Evolutionary conservation across 2,113 vertebrate genomes (phyloP).

Genomic region (Mormyrus iriodes): DNA sequence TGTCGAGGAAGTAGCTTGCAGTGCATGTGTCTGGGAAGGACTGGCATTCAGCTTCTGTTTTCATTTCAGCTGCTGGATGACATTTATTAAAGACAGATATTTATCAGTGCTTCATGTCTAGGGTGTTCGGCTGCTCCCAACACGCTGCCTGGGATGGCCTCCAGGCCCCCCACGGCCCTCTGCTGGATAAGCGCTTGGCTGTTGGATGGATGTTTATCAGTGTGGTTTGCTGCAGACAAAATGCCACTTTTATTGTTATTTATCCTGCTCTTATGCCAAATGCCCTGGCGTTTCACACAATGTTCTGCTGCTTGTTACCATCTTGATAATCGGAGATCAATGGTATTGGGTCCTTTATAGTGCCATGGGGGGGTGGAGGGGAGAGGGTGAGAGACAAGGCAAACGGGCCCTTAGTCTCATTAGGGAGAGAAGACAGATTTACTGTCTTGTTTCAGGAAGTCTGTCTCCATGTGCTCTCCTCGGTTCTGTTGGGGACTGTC

Average conservation of each 20-base stretch:
- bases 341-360: background rate
- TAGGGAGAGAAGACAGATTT: slow-evolving; percentile 30
- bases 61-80: background rate
- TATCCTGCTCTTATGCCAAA: background rate
- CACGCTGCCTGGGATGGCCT: background rate
- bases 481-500: background rate
- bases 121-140: background rate
- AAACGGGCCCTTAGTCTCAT: background rate
- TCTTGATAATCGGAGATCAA: background rate
- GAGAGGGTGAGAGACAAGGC: background rate
- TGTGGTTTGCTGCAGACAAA: background rate
- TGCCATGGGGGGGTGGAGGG: background rate
- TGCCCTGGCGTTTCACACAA: background rate
- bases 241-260: background rate
- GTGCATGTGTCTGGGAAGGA: background rate
- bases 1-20: background rate
- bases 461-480: slow-evolving; percentile 35
- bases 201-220: background rate
- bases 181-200: background rate
- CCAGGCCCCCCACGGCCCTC: background rate
- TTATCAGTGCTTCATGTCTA: background rate
- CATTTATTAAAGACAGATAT: background rate
- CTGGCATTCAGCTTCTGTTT: background rate
- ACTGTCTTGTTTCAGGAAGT: slow-evolving; percentile 33
- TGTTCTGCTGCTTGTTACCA: background rate